Evolutionary conservation across 2,888 invertebrate species (phyloP), one percentile per base, ranked within the genome.

Genomic region (Acrobasis repandana): DNA sequence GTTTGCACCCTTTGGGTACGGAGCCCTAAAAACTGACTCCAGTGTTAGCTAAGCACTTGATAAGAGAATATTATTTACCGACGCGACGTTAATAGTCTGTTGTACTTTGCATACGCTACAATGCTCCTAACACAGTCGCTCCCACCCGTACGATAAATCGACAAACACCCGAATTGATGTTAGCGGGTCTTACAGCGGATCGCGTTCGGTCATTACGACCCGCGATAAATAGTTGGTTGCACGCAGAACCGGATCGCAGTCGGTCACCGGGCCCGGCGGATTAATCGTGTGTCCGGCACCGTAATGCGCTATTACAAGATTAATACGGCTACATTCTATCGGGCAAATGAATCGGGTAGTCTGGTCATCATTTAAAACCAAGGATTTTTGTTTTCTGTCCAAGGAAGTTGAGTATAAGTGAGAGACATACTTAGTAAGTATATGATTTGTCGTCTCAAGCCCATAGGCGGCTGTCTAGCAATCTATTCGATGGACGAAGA

Each of bases 151-250:
- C 15, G 46, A 51, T 18, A 46, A 34, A 60, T 52, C 46, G 46
- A 46, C 16, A 60, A 43, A 60, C 60, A 60, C 14, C 16, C n/a
- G 16, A 60, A 60, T 51, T 51, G 16, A 60, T 60, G 60, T 60
- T 33, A 52, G 33, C 47, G 28, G 34, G 60, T 43, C 51, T 60
- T 60, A 60, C 52, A 50, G 20, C 43, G 46, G 52, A 52, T 67
- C 66, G 70, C 59, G 58, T 46, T 65, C 66, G 66, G 67, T 67
- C 67, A 73, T 73, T 74, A 69, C 58, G 18, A 16, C 61, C 48
- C 38, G 66, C 74, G 73, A 79, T 76, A 77, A 77, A 79, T 79
- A 74, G 78, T 71, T 68, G 73, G 75, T 76, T 71, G 61, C 67
- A 66, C 70, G 72, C 68, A 68, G 67, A 65, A 71, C 70, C 66